Conservation (phyloP, 2,113 vertebrate genomes). For the Murina feae region DNA sequence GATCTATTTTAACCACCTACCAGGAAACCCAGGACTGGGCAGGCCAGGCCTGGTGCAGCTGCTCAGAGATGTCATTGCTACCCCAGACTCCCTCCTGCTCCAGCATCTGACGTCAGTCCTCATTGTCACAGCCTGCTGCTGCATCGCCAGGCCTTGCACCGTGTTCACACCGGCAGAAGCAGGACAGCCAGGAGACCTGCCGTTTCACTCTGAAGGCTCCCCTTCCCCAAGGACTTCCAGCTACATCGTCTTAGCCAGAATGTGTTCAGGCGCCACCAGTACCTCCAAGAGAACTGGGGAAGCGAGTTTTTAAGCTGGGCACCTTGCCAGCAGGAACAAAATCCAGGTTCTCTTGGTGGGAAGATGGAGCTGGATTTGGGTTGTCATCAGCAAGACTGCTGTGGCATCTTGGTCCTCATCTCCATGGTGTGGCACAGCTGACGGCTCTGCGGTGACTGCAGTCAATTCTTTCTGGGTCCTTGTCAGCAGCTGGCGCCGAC, state of each 20-base stretch:
- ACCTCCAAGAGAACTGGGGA: background rate
- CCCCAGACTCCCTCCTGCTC: background rate
- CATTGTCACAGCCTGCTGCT: background rate
- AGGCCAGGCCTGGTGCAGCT: background rate
- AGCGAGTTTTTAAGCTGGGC: background rate
- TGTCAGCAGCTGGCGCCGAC: background rate
- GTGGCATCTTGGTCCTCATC: background rate
- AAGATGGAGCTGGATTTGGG: background rate
- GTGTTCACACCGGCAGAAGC: background rate
- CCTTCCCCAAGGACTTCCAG: background rate
- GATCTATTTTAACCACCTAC: background rate
- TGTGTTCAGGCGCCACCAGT: background rate
- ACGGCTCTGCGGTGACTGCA: background rate
- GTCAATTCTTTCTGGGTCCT: background rate
- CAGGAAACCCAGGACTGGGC: background rate
- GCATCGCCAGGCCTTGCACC: background rate
- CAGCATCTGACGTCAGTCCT: background rate
- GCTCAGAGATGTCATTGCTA: background rate
- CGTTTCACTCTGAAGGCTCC: background rate
- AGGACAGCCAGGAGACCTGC: background rate
- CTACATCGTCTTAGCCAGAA: background rate
- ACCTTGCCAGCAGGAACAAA: background rate
- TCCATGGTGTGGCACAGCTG: background rate
- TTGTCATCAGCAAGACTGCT: conserved; percentile 8
- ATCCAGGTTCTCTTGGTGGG: background rate